Evolutionary conservation across 2,797 vertebrate species (phyloP).

Genomic region (Muscicapa striata): DNA sequence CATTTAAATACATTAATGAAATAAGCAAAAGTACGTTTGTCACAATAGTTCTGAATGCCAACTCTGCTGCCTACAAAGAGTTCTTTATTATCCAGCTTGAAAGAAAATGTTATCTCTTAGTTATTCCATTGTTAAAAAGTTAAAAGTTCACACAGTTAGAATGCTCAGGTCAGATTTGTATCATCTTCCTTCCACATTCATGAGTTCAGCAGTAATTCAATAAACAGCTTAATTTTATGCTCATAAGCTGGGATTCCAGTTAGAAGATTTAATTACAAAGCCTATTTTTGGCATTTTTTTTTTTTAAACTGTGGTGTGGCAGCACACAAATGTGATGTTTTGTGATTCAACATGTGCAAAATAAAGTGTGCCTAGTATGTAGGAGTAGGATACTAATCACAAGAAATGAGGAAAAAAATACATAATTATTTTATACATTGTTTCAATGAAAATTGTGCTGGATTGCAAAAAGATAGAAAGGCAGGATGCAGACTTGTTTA

Average conservation of each 20-base stretch:
- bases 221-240: background rate
- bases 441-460: background rate
- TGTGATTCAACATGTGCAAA: background rate
- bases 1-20: conserved; percentile 16
- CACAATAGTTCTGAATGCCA: background rate
- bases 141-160: background rate
- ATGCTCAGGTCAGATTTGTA: background rate
- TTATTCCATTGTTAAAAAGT: background rate
- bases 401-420: background rate
- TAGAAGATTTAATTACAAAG: background rate
- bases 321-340: background rate
- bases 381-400: background rate
- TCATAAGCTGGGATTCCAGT: background rate
- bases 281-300: background rate
- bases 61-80: background rate
- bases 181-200: background rate
- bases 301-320: background rate
- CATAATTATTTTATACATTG: background rate
- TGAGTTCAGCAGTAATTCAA: background rate
- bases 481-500: background rate
- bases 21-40: background rate
- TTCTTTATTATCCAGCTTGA: background rate
- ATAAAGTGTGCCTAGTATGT: background rate
- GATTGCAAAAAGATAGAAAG: background rate
- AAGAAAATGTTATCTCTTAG: background rate